These are phyloP conservation scores for Spodoptera frugiperda DNA, from an alignment of 1,140 invertebrate species.

Conservation along the genomic window DNA sequence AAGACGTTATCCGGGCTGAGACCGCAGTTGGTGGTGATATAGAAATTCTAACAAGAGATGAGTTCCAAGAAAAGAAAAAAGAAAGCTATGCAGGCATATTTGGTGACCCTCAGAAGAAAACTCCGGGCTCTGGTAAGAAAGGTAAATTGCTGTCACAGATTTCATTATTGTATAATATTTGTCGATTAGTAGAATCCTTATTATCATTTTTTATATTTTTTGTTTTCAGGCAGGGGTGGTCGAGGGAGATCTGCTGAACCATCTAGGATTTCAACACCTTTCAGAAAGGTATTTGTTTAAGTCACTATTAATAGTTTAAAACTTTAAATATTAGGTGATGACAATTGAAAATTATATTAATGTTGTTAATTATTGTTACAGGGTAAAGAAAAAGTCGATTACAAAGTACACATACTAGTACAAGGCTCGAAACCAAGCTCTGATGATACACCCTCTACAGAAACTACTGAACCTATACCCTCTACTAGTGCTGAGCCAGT, in stretches of 20 bases:
- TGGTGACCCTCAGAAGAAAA: constrained; percentile 81
- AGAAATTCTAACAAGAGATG: constrained; percentile 87
- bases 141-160: constrained; percentile 48
- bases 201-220: background rate
- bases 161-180: too few relatives aligned
- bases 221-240: constrained; percentile 57
- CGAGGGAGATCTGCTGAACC: constrained; percentile 58
- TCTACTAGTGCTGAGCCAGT: constrained; percentile 66
- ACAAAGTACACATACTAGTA: constrained; percentile 88
- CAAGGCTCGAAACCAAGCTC: constrained; percentile 76
- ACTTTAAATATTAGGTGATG: background rate
- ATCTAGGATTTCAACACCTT: constrained; percentile 59
- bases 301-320: too few relatives aligned
- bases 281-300: constrained; percentile 66
- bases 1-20: constrained; percentile 90
- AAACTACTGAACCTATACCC: constrained; percentile 62
- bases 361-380: constrained; percentile 69
- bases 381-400: constrained; percentile 86
- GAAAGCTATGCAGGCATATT: constrained; percentile 86
- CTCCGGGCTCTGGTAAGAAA: constrained; percentile 67
- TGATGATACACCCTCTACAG: constrained; percentile 53
- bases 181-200: too few relatives aligned
- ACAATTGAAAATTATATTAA: background rate
- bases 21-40: constrained; percentile 89
- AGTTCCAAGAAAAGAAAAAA: constrained; percentile 88